Percentiles rank a stretch among this genome's conserved stretches.
phyloP scores from a whole-genome alignment of 2,797 vertebrate genomes.

The Sandelia bainsii region DNA sequence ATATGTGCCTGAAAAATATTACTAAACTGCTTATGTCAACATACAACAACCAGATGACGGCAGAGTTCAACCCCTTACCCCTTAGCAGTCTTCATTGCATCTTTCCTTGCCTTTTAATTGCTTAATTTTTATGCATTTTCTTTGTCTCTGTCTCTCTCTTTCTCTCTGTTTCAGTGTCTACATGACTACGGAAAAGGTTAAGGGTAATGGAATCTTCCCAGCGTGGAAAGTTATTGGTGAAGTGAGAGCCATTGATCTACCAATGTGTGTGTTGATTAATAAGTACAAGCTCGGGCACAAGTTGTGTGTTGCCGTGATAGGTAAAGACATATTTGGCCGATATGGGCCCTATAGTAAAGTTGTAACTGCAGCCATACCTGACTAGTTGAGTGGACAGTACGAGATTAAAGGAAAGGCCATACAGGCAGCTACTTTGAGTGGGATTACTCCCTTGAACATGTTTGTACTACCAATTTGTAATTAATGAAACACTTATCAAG shows the following conservation, averaged over 20 bases:
- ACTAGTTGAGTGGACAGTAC: not conserved
- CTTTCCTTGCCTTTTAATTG: not conserved
- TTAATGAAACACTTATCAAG: not conserved
- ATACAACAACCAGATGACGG: slow-evolving; percentile 19
- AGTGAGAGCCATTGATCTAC: slow-evolving; percentile 71
- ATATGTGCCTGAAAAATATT: not conserved
- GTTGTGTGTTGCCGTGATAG: slow-evolving; percentile 76
- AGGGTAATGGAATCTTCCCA: slow-evolving; percentile 58
- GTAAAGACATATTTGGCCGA: slow-evolving; percentile 71
- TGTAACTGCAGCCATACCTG: slow-evolving; percentile 35
- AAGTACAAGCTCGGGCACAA: slow-evolving; percentile 67
- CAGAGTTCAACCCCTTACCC: slow-evolving; percentile 7
- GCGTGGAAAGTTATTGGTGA: slow-evolving; percentile 63
- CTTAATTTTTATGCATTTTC: not conserved
- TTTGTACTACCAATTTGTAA: not conserved
- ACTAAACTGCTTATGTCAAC: not conserved
- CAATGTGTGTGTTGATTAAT: slow-evolving; percentile 75
- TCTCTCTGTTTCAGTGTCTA: slow-evolving; percentile 56
- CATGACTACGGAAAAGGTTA: slow-evolving; percentile 60
- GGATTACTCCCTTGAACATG: not conserved
- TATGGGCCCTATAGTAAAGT: slow-evolving; percentile 72
- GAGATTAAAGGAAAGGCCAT: not conserved
- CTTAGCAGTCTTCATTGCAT: not conserved
- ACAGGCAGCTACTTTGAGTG: not conserved
- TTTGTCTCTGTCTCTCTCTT: not conserved